Percentiles rank a stretch among this genome's conserved stretches.
phyloP scores from a whole-genome alignment of 2,113 vertebrate genomes.

The Pampusana beccarii region DNA sequence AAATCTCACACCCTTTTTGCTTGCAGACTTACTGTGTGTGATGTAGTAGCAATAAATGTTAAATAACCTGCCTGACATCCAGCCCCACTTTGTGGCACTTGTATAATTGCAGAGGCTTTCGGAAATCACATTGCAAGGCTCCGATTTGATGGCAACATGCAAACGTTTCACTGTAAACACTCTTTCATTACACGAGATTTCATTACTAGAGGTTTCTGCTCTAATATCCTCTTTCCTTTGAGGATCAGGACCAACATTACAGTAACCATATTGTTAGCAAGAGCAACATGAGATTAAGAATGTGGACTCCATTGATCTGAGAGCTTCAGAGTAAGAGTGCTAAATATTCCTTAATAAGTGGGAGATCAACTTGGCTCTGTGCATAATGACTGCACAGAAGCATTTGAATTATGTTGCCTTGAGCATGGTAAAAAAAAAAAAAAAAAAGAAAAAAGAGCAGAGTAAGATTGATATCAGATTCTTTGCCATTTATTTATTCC shows the following conservation, averaged over 20 bases:
- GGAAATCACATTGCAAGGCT: conserved; percentile 13
- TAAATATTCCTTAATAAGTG: conserved; percentile 58
- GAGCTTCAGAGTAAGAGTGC: conserved; percentile 18
- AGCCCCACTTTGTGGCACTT: neutral
- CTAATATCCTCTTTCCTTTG: conserved; percentile 60
- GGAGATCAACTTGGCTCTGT: conserved; percentile 18
- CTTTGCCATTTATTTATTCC: conserved; percentile 41
- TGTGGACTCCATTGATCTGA: conserved; percentile 22
- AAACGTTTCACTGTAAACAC: conserved; percentile 23
- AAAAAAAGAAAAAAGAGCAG: neutral
- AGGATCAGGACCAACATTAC: conserved; percentile 20
- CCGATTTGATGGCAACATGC: conserved; percentile 21
- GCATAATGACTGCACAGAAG: conserved; percentile 37
- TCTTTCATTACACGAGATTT: conserved; percentile 48
- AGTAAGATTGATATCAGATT: conserved; percentile 59
- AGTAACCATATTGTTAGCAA: conserved; percentile 52
- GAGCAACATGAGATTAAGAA: conserved; percentile 41
- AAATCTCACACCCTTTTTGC: neutral
- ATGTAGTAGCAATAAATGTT: conserved; percentile 14
- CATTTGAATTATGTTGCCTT: conserved; percentile 56
- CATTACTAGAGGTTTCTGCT: conserved; percentile 55
- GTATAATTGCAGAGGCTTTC: conserved; percentile 37
- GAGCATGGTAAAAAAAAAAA: neutral
- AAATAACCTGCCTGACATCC: neutral
- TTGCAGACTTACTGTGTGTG: neutral